A percentile compares a stretch with the other conserved stretches of the same genome.
Conservation (phyloP, 1,140 invertebrate genomes). For the Potamilus streckersoni region DNA sequence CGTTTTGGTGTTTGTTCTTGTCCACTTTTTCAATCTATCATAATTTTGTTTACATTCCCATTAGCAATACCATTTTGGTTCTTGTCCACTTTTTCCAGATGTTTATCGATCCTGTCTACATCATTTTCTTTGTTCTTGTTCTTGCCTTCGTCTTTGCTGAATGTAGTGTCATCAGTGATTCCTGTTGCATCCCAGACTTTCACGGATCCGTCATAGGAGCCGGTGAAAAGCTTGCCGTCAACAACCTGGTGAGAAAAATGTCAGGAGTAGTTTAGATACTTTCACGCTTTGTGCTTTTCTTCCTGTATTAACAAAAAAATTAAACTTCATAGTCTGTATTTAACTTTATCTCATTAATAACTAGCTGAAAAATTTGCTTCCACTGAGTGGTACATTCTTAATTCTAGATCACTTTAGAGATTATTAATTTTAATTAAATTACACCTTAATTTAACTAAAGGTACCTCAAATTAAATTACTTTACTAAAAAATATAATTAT, state of each 20-base stretch:
- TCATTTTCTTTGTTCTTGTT: constrained; percentile 45
- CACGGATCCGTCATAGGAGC: constrained; percentile 65
- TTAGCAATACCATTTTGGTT: constrained; percentile 41
- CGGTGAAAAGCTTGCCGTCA: constrained; percentile 65
- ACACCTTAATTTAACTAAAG: no score
- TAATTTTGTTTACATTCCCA: constrained; percentile 34
- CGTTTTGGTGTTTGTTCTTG: constrained; percentile 36
- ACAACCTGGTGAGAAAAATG: constrained; percentile 43
- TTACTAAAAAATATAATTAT: no score
- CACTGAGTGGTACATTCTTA: no score
- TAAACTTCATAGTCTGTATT: no score
- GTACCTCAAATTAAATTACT: no score
- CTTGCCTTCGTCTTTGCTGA: constrained; percentile 39
- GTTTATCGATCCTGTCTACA: constrained; percentile 35
- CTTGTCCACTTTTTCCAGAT: constrained; percentile 24
- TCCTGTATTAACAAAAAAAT: no score
- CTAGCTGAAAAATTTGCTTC: no score
- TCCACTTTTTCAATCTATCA: constrained; percentile 35
- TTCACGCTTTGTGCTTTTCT: no score
- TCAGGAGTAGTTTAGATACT: not conserved
- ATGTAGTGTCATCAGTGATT: constrained; percentile 46
- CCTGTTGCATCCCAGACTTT: constrained; percentile 66
- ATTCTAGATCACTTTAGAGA: no score
- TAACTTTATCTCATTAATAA: no score
- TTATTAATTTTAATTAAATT: no score